A percentile compares a stretch with the other conserved stretches of the same genome.
phyloP scores from a whole-genome alignment of 1,140 invertebrate genomes.

The Chelonus insularis region DNA sequence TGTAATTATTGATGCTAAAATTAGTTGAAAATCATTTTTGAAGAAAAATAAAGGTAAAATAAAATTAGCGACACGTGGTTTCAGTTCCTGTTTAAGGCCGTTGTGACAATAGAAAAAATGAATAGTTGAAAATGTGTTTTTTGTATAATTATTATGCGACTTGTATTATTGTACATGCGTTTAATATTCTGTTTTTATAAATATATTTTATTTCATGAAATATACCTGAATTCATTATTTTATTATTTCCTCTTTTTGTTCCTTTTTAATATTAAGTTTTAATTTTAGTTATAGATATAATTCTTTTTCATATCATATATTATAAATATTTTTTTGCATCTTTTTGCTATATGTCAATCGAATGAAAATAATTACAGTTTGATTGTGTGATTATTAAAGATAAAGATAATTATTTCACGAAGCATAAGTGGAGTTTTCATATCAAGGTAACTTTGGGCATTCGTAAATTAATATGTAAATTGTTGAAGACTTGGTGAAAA shows the following conservation, averaged over 20 bases:
- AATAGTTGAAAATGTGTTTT: constrained; percentile 24
- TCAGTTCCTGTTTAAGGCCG: constrained; percentile 36
- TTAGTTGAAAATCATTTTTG: no score
- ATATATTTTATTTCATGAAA: constrained; percentile 58
- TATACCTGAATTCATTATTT: constrained; percentile 29
- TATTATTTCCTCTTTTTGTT: constrained; percentile 18
- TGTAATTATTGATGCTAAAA: no score
- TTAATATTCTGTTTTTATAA: constrained; percentile 59
- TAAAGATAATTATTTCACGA: background rate
- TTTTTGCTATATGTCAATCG: background rate
- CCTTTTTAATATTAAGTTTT: background rate
- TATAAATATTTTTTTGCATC: background rate
- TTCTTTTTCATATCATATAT: background rate
- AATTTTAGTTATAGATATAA: constrained; percentile 12
- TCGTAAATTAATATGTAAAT: constrained; percentile 29
- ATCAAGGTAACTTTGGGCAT: background rate
- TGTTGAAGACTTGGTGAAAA: constrained; percentile 14
- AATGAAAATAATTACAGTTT: background rate
- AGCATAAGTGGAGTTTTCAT: background rate
- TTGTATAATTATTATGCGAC: constrained; percentile 48
- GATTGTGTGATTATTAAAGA: background rate
- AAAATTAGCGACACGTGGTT: no score
- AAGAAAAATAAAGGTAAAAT: no score
- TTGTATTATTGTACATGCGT: constrained; percentile 55
- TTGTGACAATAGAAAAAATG: constrained; percentile 27